These are phyloP conservation scores for Amaurobius ferox DNA, from an alignment of 2,888 invertebrate species.

Conservation along the genomic window DNA sequence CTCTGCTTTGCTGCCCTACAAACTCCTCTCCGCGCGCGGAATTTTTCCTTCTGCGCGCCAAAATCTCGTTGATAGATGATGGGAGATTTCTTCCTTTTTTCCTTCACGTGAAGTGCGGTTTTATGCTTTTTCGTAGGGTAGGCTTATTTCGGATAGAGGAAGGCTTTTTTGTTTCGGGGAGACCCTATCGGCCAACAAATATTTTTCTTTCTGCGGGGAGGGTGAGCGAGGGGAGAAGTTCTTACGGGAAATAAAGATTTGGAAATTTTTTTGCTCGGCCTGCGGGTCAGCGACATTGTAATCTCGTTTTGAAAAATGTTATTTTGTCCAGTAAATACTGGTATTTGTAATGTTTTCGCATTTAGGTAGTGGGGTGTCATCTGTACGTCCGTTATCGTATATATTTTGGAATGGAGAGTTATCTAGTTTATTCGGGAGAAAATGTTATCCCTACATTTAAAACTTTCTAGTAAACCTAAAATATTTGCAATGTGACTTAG, in stretches of 20 bases:
- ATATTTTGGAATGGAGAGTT: no score
- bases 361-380: no score
- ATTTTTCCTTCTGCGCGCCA: constrained; percentile 29
- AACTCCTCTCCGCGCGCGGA: constrained; percentile 45
- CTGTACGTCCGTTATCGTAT: no score
- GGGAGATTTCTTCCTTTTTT: constrained; percentile 33
- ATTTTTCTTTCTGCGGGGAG: constrained; percentile 20
- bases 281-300: neutral
- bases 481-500: no score
- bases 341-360: neutral
- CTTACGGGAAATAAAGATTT: constrained; percentile 11
- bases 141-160: constrained; percentile 18
- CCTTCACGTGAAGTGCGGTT: constrained; percentile 49
- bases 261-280: neutral
- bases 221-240: neutral
- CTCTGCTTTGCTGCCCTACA: constrained; percentile 66
- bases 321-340: neutral
- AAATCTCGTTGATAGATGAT: constrained; percentile 66
- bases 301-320: constrained; percentile 11
- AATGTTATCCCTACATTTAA: no score
- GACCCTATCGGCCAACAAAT: constrained; percentile 12
- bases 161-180: constrained; percentile 13
- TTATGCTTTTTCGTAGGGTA: constrained; percentile 50
- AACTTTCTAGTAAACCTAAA: no score
- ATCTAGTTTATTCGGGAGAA: no score